These are phyloP conservation scores for Agrochola macilenta DNA, from an alignment of 2,888 invertebrate species.

Conservation along the genomic window DNA sequence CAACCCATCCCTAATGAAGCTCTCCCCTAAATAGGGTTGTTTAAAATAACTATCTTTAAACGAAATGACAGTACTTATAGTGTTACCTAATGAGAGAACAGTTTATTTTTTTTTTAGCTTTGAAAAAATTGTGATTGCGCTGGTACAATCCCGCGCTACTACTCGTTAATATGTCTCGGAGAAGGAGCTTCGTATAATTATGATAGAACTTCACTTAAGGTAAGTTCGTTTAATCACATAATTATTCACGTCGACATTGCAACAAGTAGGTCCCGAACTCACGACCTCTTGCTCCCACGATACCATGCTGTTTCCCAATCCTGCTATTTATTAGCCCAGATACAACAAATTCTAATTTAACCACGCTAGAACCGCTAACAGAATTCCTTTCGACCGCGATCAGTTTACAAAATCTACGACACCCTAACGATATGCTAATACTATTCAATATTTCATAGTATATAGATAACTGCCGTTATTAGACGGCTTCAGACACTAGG, in stretches of 20 bases:
- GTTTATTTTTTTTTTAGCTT: too few relatives aligned
- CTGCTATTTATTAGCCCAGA: slow-evolving; percentile 41
- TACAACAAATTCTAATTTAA: slow-evolving; percentile 53
- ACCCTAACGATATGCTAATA: slow-evolving; percentile 46
- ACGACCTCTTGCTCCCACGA: slow-evolving; percentile 37
- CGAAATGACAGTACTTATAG: too few relatives aligned
- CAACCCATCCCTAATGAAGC: too few relatives aligned
- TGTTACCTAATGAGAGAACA: too few relatives aligned
- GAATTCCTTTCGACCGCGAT: slow-evolving; percentile 40
- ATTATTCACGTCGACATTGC: slow-evolving; percentile 16
- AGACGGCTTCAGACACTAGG: slow-evolving; percentile 28
- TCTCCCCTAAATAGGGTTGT: too few relatives aligned
- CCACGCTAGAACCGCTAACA: slow-evolving; percentile 24
- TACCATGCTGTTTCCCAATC: slow-evolving; percentile 27
- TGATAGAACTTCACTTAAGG: too few relatives aligned
- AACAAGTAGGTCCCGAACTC: slow-evolving; percentile 28
- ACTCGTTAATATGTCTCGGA: too few relatives aligned
- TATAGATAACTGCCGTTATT: slow-evolving; percentile 41
- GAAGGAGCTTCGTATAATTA: too few relatives aligned
- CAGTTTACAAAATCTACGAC: slow-evolving; percentile 53
- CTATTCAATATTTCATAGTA: slow-evolving; percentile 50
- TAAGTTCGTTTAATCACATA: too few relatives aligned
- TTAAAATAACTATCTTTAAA: too few relatives aligned
- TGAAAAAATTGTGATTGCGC: too few relatives aligned
- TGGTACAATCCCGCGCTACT: too few relatives aligned